Evolutionary conservation across 2,797 vertebrate species (phyloP).

Genomic region (Acanthurus lineatus): DNA sequence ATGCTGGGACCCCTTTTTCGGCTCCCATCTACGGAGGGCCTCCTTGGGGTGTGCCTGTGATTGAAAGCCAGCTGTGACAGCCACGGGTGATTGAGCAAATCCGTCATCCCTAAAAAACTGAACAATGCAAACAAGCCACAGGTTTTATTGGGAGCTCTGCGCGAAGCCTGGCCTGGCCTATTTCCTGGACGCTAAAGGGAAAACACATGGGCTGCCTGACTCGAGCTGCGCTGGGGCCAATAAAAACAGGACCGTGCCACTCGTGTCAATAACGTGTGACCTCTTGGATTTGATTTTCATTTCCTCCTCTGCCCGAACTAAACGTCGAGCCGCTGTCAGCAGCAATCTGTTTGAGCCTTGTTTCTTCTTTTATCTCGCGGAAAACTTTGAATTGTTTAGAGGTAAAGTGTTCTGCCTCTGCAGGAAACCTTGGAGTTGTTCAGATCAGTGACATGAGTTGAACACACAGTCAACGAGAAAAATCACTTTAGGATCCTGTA

Average conservation of each 20-base stretch:
- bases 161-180: constrained; percentile 31
- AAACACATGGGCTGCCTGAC: constrained; percentile 77
- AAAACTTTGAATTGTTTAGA: constrained; percentile 38
- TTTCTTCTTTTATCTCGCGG: constrained; percentile 47
- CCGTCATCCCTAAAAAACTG: constrained; percentile 72
- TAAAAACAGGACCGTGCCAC: constrained; percentile 67
- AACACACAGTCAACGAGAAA: constrained; percentile 1
- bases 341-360: constrained; percentile 28
- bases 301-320: constrained; percentile 59
- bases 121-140: constrained; percentile 74
- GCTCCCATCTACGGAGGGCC: constrained; percentile 31
- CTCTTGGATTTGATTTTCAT: constrained; percentile 78
- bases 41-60: constrained; percentile 61
- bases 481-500: background rate
- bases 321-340: constrained; percentile 56
- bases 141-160: constrained; percentile 60
- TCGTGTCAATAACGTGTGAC: constrained; percentile 75
- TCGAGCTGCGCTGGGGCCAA: constrained; percentile 64
- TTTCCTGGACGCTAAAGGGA: constrained; percentile 78
- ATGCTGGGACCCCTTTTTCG: constrained; percentile 51
- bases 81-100: constrained; percentile 80
- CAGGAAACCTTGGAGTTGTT: constrained; percentile 1
- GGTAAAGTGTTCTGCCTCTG: constrained; percentile 11
- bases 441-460: constrained; percentile 13
- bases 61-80: constrained; percentile 79